These are phyloP conservation scores for Pachyuromys duprasi DNA, from an alignment of 2,797 vertebrate genomes.

Conservation along the genomic window DNA sequence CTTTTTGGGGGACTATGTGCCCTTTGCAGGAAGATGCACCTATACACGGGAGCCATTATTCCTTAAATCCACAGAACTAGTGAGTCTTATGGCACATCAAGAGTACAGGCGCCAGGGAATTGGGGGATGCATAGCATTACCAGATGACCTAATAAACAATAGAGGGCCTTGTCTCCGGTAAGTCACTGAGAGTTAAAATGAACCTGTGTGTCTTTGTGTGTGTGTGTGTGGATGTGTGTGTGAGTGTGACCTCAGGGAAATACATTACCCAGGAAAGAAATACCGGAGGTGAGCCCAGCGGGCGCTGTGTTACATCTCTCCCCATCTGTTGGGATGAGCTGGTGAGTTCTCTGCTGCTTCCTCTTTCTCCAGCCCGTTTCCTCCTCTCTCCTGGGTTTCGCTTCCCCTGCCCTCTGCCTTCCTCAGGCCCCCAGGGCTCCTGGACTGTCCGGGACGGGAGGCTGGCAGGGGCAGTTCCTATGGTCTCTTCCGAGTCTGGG, in stretches of 20 bases:
- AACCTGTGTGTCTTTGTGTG: no score
- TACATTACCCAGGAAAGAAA: background rate
- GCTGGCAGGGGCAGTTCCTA: background rate
- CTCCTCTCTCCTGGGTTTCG: constrained; percentile 21
- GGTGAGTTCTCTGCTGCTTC: constrained; percentile 53
- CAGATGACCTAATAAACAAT: background rate
- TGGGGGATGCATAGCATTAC: background rate
- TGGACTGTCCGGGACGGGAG: background rate
- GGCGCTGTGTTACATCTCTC: background rate
- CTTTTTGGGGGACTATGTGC: background rate
- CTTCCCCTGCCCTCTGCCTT: background rate
- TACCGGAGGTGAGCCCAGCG: no score
- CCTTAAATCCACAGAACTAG: background rate
- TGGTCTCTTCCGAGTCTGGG: background rate
- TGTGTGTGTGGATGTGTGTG: accelerated
- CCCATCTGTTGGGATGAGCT: background rate
- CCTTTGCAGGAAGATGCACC: background rate
- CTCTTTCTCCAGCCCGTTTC: background rate
- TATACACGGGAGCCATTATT: background rate
- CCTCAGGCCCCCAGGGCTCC: background rate
- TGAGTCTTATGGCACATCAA: background rate
- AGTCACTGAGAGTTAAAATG: background rate
- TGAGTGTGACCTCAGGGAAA: background rate
- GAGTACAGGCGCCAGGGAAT: background rate
- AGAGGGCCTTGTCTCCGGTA: background rate